Percentiles rank a stretch among this genome's conserved stretches.
Evolutionary conservation across 2,797 vertebrate genomes (phyloP).

Genomic region (Protonibea diacanthus): DNA sequence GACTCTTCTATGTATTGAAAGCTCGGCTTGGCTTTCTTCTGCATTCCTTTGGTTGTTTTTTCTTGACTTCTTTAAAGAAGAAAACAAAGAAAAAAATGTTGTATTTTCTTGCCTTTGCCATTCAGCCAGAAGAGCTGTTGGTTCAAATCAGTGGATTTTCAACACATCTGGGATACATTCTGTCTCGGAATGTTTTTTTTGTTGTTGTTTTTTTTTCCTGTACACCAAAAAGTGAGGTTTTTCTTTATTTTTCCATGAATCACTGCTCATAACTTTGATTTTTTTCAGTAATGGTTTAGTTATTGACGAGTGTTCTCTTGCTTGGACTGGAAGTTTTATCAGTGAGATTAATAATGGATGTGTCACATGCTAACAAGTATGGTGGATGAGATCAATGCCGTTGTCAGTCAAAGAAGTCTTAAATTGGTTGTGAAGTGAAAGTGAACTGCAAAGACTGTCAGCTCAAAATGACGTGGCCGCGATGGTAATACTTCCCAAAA

Average conservation of each 20-base stretch:
- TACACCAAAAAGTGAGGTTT: not conserved
- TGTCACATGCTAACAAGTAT: too few species aligned
- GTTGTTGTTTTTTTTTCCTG: not conserved
- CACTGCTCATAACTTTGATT: too few species aligned
- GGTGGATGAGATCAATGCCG: not conserved
- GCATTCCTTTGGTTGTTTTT: not conserved
- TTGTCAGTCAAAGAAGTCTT: not conserved
- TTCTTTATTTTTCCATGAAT: not conserved
- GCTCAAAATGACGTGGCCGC: not conserved
- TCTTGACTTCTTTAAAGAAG: constrained; percentile 8
- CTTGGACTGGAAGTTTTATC: not conserved
- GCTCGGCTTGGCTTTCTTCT: not conserved
- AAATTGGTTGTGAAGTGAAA: not conserved
- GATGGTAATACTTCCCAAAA: not conserved
- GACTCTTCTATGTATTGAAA: constrained; percentile 16
- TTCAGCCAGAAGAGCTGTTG: not conserved
- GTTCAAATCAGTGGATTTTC: not conserved
- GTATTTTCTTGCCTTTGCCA: not conserved
- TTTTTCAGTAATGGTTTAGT: not conserved
- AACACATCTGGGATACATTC: not conserved
- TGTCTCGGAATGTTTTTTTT: not conserved
- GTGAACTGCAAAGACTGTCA: not conserved
- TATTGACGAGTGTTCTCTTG: not conserved
- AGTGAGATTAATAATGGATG: too few species aligned
- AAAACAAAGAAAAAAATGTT: not conserved